phyloP scores from a whole-genome alignment of 2,888 invertebrate genomes.

The Cybosia mesomella region DNA sequence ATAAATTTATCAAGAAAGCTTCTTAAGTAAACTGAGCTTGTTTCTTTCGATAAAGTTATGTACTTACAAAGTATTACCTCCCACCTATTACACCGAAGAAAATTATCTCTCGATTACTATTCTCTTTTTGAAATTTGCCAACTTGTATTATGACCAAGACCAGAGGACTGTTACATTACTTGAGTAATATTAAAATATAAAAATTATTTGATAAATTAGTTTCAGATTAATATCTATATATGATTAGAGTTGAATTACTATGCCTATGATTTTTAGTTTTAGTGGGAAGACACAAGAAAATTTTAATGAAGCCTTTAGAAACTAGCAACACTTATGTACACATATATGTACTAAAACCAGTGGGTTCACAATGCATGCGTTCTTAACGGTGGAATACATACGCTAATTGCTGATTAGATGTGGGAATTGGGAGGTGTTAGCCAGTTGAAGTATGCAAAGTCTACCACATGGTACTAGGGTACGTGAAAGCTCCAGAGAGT shows the following conservation, averaged over 20 bases:
- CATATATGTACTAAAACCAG: slow-evolving; percentile 55
- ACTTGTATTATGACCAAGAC: background rate
- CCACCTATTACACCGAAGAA: slow-evolving; percentile 3
- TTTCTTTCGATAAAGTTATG: background rate
- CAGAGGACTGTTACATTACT: too few relatives aligned
- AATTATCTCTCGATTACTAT: background rate
- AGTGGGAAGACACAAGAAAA: background rate
- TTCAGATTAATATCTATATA: too few relatives aligned
- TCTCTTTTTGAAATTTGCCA: background rate
- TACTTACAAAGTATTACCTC: slow-evolving; percentile 4
- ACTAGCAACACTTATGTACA: slow-evolving; percentile 46
- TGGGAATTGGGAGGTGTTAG: slow-evolving; percentile 52
- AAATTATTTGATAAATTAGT: too few relatives aligned
- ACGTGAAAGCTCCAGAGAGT: slow-evolving; percentile 31
- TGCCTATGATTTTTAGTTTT: background rate
- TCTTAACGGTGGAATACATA: slow-evolving; percentile 50
- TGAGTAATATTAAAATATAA: too few relatives aligned
- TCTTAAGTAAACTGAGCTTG: slow-evolving; percentile 2
- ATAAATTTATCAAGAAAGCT: background rate
- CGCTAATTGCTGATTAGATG: slow-evolving; percentile 60
- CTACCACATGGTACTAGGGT: slow-evolving; percentile 34
- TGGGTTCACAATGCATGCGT: slow-evolving; percentile 37
- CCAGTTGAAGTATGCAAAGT: slow-evolving; percentile 48
- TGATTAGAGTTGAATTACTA: too few relatives aligned
- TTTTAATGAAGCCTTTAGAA: slow-evolving; percentile 6